Conservation (phyloP, 1,140 invertebrate species). For the Lepidostoma basale region DNA sequence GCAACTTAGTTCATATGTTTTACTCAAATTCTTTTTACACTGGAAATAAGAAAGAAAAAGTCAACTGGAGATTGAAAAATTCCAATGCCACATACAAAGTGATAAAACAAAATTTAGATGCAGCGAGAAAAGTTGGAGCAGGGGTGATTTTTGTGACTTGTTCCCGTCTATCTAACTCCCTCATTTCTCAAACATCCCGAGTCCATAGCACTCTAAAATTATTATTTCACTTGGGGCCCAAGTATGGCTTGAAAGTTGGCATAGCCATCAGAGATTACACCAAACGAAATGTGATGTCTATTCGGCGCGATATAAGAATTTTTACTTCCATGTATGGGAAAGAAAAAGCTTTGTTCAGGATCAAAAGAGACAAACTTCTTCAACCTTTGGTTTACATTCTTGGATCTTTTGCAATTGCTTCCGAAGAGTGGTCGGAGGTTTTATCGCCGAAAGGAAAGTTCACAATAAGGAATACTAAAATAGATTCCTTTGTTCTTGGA, state of each 20-base stretch:
- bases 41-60: conserved; percentile 13
- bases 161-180: conserved; percentile 28
- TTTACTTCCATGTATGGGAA: conserved; percentile 35
- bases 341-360: conserved; percentile 35
- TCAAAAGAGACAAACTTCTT: conserved; percentile 8
- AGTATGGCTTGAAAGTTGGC: conserved; percentile 32
- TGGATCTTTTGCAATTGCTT: conserved; percentile 31
- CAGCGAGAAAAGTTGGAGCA: conserved; percentile 25
- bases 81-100: conserved; percentile 14
- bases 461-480: conserved; percentile 38
- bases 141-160: conserved; percentile 27
- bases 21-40: conserved; percentile 30
- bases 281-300: conserved; percentile 38
- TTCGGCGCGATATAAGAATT: conserved; percentile 33
- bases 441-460: conserved; percentile 32
- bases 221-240: conserved; percentile 35
- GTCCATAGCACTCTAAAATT: conserved; percentile 30
- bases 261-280: conserved; percentile 35
- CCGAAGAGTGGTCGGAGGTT: conserved; percentile 36
- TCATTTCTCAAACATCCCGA: conserved; percentile 23
- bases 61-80: background rate
- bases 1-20: conserved; percentile 35
- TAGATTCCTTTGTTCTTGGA: conserved; percentile 34
- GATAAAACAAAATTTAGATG: conserved; percentile 36
- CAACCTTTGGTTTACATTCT: conserved; percentile 39